Evolutionary conservation across 1,140 invertebrate species (phyloP).

Genomic region (Aphaenogaster ashmeadi): DNA sequence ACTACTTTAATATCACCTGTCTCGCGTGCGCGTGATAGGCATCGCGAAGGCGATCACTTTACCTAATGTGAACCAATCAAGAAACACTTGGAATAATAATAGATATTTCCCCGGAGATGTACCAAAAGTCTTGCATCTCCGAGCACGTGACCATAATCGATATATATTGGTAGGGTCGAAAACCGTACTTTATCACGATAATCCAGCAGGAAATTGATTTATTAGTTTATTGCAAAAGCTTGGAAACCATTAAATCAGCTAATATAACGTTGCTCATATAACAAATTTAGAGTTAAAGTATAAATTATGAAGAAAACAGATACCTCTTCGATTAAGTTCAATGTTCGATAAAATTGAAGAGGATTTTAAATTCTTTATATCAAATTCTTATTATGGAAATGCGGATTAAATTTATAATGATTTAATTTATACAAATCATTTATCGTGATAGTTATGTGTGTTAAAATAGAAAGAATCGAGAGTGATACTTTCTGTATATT

Average conservation of each 20-base stretch:
- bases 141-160: background rate
- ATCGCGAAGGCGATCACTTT: constrained; percentile 70
- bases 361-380: background rate
- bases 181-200: constrained; percentile 28
- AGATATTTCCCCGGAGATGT: constrained; percentile 69
- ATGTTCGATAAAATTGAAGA: background rate
- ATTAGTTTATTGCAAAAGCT: constrained; percentile 1
- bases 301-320: background rate
- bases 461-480: background rate
- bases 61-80: constrained; percentile 71
- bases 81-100: constrained; percentile 60
- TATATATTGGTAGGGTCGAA: background rate
- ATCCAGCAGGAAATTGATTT: constrained; percentile 31
- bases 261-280: background rate
- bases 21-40: constrained; percentile 61
- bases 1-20: constrained; percentile 71
- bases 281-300: background rate
- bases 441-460: background rate
- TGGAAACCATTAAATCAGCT: background rate
- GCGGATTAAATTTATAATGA: background rate
- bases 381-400: background rate
- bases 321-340: too few species aligned
- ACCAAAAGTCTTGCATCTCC: constrained; percentile 27
- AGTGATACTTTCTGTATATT: too few species aligned
- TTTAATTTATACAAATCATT: too few species aligned